Base-by-base conservation (phyloP, 2,797 vertebrate species). In the Premnoplex brunnescens region DNA sequence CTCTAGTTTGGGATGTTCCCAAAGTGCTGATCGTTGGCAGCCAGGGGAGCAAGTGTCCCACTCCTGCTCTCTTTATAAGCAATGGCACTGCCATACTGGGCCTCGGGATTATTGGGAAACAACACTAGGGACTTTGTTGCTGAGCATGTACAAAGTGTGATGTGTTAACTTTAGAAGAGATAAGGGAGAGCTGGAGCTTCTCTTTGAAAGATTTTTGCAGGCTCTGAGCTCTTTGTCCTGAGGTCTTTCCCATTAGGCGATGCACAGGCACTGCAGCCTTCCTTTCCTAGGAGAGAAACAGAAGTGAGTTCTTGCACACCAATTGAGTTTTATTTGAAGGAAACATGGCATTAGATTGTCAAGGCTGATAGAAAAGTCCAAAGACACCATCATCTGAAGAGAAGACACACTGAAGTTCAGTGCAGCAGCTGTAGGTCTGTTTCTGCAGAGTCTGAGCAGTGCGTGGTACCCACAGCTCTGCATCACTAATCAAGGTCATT, bases 391-490 rank as follows among this genome's bases (percentile, higher is more conserved):
- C 5, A 20, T 32, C 24, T 18, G 6, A 62, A 46, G 56, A 62
- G 68, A 59, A 76, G 15, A 14, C 32, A 8, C 0, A 0, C 0
- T 12, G 34, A 15, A 81, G 67, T 52, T 3, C 7, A 56, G 72
- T 5, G 41, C 59, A 63, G 67, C 23, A 43, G 66, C 46, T 1
- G 5, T 6, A 17, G 46, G 16, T 26, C 3, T 3, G 13, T 54
- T 69, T 73, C 60, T 41, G 30, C 8, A 23, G 64, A 36, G 71
- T 1, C 49, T 20, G 48, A 82, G 34, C n/a, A 19, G 36, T 0
- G 37, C 0, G 0, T 6, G 34, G 36, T 39, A 36, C 13, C 18
- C 0, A 10, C 66, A 62, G 49, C 63, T 36, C 58, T 3, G 1
- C 1, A 1, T 32, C 9, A 26, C 44, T 84, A 52, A 48, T 20